Evolutionary conservation across 2,113 vertebrate species (phyloP), one percentile per base, ranked within the genome.

Genomic region (Chaetodon trifascialis): DNA sequence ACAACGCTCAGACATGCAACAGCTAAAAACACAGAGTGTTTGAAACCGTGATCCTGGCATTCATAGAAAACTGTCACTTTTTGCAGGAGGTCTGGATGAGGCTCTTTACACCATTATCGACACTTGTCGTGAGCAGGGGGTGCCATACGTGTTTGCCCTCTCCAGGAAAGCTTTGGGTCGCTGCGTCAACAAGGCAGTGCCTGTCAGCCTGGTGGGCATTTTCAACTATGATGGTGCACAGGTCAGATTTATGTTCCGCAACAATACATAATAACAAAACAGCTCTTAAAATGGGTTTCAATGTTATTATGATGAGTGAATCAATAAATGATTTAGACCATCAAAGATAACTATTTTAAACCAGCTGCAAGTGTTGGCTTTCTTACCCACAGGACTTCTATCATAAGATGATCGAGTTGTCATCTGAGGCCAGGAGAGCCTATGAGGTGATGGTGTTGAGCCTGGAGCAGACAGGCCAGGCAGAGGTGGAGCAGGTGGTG

Each of bases 171-270:
- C 97, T 46, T 89, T 99, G n/a, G 98, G 98, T 7, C 97, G 96
- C 62, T 99, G 98, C 56, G 92, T 99, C 88, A 99, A 97, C 91
- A 99, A 99, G 94, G 96, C 96, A 0, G 98, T 99, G 58, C 98
- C 98, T 3, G 98, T 99, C 80, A 99, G 97, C 0, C 95, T 99
- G 67, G 98, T 99, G 80, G 98, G 98, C n/a, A 96, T 99, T 89
- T 99, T 99, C 92, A 99, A 98, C 91, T 99, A 99, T 0, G 98
- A 99, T 16, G 98, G 98, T 0, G 98, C 98, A 56, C 98, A 99
- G 97, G 98, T 99, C 83, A 93, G 95, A 0, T 16, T 76, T 6
- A 23, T 46, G 11, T 63, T 40, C 23, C 54, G 21, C 51, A 7
- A 17, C 19, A n/a, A 1, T 3, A 19, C 25, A 49, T 19, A 34